Conservation (phyloP, 2,888 invertebrate genomes). For the Idaea dimidiata region DNA sequence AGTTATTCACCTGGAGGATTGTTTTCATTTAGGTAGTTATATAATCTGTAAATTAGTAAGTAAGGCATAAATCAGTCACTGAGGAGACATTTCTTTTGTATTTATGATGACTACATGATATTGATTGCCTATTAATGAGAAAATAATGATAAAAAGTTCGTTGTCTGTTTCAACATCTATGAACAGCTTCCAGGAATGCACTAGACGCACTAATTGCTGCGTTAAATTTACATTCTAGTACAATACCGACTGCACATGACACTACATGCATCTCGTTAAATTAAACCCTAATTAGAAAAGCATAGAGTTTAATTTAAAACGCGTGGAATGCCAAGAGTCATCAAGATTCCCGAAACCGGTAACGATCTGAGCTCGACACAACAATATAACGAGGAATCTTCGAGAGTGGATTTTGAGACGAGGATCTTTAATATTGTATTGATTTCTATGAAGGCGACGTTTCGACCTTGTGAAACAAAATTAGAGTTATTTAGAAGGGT, state of each 20-base stretch:
- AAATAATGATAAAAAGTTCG: background rate
- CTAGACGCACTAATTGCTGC: conserved; percentile 17
- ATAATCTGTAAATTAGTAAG: no score
- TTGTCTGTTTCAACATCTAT: background rate
- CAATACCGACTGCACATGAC: conserved; percentile 2
- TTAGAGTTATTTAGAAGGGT: no score
- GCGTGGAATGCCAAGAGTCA: background rate
- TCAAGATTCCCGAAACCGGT: background rate
- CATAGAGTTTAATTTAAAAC: background rate
- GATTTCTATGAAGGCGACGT: background rate
- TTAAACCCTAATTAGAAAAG: background rate
- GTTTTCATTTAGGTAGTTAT: no score
- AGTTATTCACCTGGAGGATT: no score
- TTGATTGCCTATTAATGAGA: background rate
- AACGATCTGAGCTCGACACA: background rate
- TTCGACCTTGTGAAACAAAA: no score
- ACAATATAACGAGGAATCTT: background rate
- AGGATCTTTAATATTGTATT: background rate
- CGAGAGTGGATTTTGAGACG: background rate
- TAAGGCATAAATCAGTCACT: no score
- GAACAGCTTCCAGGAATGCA: background rate
- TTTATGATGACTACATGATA: background rate
- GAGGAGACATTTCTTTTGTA: no score
- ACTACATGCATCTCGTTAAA: background rate
- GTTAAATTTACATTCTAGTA: conserved; percentile 14